Base-by-base conservation (phyloP, 2,113 vertebrate species). In the Gopherus evgoodei region DNA sequence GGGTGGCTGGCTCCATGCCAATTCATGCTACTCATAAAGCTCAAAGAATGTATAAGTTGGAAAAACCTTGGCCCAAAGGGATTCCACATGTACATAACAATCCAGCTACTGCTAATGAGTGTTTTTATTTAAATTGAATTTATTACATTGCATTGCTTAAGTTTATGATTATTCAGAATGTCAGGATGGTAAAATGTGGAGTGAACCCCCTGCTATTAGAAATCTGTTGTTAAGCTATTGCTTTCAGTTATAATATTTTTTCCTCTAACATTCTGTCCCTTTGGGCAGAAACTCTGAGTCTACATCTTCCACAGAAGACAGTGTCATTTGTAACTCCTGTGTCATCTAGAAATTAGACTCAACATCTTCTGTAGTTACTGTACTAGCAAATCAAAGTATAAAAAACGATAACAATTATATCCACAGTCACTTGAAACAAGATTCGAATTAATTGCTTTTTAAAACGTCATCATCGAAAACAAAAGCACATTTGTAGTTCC, bases 391-490 rank as follows among this genome's bases (percentile, higher is more conserved):
- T 54, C 5, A 44, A 13, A 79, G 11, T 52, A 8, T 57, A 65
- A 92, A 94, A 90, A 47, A 47, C 11, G 95, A 75, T 53, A 53
- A 92, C 89, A 52, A 42, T 12, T 96, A 81, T 53, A 47, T 11
- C 22, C 80, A 93, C 69, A 11, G 53, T 35, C 1, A 1, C 69
- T 72, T 78, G 90, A 47, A 57, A 96, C 86, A 95, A 94, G 69
- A 95, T 92, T 91, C 89, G 79, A 50, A 95, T 95, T 95, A 31
- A 53, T 54, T 86, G 69, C 91, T 92, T 92, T 93, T 92, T 94
- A 92, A 93, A 96, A 93, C 82, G 78, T 93, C 89, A 76, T 80
- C 81, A 92, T 83, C 31, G 76, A 93, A 85, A 96, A 89, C 92
- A 89, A 87, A 82, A 54, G 49, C 8, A 13, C 79, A 56, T 93